phyloP scores from a whole-genome alignment of 2,888 invertebrate genomes.

The Agonum fuliginosum region DNA sequence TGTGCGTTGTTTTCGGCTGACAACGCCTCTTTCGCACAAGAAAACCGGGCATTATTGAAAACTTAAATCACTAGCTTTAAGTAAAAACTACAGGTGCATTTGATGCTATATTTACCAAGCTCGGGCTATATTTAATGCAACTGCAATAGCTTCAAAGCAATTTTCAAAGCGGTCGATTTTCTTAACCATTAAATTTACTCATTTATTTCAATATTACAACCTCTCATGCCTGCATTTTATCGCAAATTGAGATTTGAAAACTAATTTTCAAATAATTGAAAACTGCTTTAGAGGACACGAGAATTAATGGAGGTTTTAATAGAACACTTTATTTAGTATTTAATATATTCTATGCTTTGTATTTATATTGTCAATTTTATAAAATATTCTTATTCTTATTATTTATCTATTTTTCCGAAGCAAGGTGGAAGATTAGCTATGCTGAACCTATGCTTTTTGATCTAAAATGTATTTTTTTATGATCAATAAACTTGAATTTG shows the following conservation, averaged over 20 bases:
- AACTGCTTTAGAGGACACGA: too few relatives aligned
- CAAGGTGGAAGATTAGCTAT: too few relatives aligned
- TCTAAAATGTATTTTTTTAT: too few relatives aligned
- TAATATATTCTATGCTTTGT: too few relatives aligned
- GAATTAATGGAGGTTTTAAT: too few relatives aligned
- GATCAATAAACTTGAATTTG: too few relatives aligned
- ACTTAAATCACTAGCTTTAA: slow-evolving; percentile 24
- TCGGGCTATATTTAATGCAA: slow-evolving; percentile 3
- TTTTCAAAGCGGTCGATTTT: slow-evolving; percentile 19
- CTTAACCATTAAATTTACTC: slow-evolving; percentile 31
- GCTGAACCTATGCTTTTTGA: too few relatives aligned
- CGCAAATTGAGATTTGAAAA: background rate
- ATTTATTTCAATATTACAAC: slow-evolving; percentile 39
- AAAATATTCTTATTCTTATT: too few relatives aligned
- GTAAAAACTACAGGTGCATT: slow-evolving; percentile 42
- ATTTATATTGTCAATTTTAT: too few relatives aligned
- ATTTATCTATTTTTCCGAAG: too few relatives aligned
- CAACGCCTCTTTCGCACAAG: slow-evolving; percentile 22
- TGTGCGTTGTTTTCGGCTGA: slow-evolving; percentile 11
- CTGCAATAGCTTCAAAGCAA: background rate
- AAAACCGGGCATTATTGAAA: background rate
- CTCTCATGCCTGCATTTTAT: slow-evolving; percentile 16
- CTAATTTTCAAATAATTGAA: too few relatives aligned
- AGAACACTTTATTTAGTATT: too few relatives aligned
- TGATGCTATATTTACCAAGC: slow-evolving; percentile 19